phyloP scores from a whole-genome alignment of 2,888 invertebrate genomes.

The Helicoverpa assulta region DNA sequence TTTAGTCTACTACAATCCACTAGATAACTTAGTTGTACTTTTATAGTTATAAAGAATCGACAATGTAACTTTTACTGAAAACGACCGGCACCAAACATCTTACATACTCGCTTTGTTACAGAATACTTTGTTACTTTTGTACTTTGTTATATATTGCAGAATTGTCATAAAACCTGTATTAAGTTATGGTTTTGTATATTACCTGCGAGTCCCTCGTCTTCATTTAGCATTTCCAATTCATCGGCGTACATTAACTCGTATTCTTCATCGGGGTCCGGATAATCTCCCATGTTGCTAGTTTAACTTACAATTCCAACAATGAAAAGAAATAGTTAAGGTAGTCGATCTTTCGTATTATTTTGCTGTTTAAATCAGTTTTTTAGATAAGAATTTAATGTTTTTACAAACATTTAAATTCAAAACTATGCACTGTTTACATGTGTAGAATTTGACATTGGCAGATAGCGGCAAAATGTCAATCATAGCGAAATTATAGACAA shows the following conservation, averaged over 20 bases:
- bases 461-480: no score
- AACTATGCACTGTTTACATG: no score
- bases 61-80: no score
- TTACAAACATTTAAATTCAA: no score
- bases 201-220: slow-evolving; percentile 83
- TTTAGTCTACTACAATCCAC: no score
- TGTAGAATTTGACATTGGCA: no score
- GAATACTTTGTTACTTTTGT: no score
- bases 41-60: no score
- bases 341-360: not conserved
- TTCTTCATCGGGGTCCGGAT: slow-evolving; percentile 91
- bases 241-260: slow-evolving; percentile 93
- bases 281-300: slow-evolving; percentile 79
- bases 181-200: slow-evolving; percentile 3
- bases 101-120: no score
- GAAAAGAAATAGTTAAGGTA: not conserved
- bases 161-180: not conserved
- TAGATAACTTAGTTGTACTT: no score
- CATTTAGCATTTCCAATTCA: slow-evolving; percentile 91
- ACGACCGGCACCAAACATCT: no score
- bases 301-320: not conserved
- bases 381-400: not conserved
- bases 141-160: not conserved
- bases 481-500: no score
- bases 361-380: not conserved